These are phyloP conservation scores for Carposina sasakii DNA, from an alignment of 1,140 invertebrate genomes.

Conservation along the genomic window DNA sequence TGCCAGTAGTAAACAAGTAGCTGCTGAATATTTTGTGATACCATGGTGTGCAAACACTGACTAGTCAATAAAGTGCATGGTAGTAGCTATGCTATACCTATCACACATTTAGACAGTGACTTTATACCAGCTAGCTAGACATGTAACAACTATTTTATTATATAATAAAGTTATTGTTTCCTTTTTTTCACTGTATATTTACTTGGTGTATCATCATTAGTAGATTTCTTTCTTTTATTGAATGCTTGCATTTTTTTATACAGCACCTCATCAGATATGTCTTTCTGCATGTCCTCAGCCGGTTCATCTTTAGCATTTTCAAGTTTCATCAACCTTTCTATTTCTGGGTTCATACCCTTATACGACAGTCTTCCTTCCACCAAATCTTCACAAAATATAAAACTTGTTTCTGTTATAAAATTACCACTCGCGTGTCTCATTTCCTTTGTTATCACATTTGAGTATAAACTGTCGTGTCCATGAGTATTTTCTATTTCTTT, in stretches of 20 bases:
- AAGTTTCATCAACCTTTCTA: conserved; percentile 83
- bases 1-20: no score
- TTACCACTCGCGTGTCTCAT: conserved; percentile 75
- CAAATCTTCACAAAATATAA: conserved; percentile 81
- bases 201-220: conserved; percentile 24
- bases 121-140: no score
- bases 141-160: no score
- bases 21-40: no score
- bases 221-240: conserved; percentile 46
- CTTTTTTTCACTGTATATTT: conserved; percentile 34
- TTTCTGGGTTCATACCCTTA: conserved; percentile 90
- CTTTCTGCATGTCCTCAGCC: conserved; percentile 71
- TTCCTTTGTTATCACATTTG: conserved; percentile 76
- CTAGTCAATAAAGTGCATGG: no score
- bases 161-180: no score
- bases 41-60: no score
- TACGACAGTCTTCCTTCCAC: conserved; percentile 88
- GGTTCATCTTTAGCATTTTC: conserved; percentile 52
- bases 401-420: conserved; percentile 85
- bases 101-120: no score
- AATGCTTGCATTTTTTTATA: conserved; percentile 75
- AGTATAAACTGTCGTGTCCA: conserved; percentile 77
- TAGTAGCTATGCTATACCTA: no score
- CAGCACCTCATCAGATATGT: conserved; percentile 77
- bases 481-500: conserved; percentile 83